Evolutionary conservation across 30 jellyfish, hydroid and myxozoan species (phyloP), one percentile per base, ranked within the genome.

Genomic region (Rhopilema esculentum): DNA sequence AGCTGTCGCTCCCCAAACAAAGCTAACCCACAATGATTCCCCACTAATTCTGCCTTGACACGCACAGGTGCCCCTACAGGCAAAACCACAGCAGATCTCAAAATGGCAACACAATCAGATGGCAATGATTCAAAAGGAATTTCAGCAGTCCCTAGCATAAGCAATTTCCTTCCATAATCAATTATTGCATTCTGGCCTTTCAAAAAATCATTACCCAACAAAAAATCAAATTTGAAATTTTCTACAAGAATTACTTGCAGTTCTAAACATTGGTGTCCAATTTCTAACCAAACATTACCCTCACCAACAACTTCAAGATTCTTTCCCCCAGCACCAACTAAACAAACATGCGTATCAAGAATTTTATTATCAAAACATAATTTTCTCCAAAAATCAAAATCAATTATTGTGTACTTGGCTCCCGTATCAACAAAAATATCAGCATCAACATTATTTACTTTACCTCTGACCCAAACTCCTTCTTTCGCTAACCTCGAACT

Each of bases 41-140:
- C 90, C 32, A 76, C 66, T 31, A 86, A 86, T 75, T 86, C 83
- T 74, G 94, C 95, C 80, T 32, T 28, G 66, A 62, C 51, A 62
- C 84, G 84, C 96, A 87, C 79, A 87, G 80, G 96, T 29, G 79
- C 17, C 83, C 91, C 96, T 49, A 77, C 90, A 87, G 90, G 96
- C 64, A 87, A 67, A 21, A 7, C 81, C 29, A 19, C 77, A 26
- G 76, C 96, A 62, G 86, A 87, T 53, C 26, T 77, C 68, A 87
- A 87, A 87, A 87, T 66, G 50, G 91, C 96, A 29, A 87, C 90
- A 77, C 96, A 77, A 16, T 77, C 91, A 77, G 96, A 87, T 0
- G 96, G 96, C 86, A 87, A 77, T 16, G 68, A 22, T 32, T 87
- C 95, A 65, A 86, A 86, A 9, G 79, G 21, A 76, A 86, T 50